Percentiles rank a stretch among this genome's conserved stretches.
Conservation (phyloP, 2,113 vertebrate species). For the Pelmatolapia mariae region DNA sequence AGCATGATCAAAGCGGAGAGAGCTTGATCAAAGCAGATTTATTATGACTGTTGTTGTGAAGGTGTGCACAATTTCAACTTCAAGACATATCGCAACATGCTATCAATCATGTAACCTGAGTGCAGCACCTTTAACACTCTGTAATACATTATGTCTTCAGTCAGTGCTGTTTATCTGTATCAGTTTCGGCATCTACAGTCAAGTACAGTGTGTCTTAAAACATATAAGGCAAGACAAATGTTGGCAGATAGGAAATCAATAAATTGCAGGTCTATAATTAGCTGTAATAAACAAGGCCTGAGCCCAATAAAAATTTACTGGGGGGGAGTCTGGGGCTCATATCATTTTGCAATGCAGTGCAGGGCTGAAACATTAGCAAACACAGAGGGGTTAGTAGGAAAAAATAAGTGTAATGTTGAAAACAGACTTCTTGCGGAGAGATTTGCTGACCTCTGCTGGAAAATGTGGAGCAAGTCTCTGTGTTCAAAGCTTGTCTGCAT, state of each 20-base stretch:
- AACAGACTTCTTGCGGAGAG: not conserved
- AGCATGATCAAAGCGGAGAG: not conserved
- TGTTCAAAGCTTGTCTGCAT: not conserved
- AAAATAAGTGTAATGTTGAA: not conserved
- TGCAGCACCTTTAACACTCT: not conserved
- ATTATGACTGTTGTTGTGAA: not conserved
- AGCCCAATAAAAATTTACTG: not conserved
- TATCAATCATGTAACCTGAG: not conserved
- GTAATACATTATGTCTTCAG: not conserved
- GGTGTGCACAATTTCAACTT: not conserved
- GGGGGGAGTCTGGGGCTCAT: not conserved
- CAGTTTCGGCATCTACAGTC: not conserved
- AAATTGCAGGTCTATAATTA: not conserved
- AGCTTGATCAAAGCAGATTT: not conserved
- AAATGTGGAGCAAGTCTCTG: not conserved
- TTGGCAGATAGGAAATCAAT: not conserved
- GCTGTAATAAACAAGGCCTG: not conserved
- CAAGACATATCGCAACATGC: not conserved
- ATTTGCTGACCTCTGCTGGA: constrained; percentile 52
- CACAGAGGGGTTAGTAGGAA: not conserved
- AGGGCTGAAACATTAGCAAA: not conserved
- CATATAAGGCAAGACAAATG: not conserved
- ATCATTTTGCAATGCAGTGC: not conserved
- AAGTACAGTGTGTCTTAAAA: not conserved
- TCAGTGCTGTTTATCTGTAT: not conserved